Base-by-base conservation (phyloP, 2,113 vertebrate genomes). In the Noturus placidus region DNA sequence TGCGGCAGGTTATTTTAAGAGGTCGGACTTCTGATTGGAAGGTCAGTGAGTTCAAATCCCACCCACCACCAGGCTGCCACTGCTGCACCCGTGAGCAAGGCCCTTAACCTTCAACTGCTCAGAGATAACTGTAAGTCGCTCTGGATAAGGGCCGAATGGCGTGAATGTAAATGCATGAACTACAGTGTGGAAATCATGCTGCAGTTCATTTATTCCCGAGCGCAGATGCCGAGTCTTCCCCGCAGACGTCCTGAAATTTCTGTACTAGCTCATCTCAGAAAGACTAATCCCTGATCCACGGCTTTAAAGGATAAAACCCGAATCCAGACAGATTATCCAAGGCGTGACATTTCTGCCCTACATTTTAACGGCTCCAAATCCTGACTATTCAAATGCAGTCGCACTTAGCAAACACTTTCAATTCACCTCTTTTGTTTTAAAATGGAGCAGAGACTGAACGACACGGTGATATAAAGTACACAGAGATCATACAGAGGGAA, bases 251-350 rank as follows among this genome's bases (percentile, higher is more conserved):
- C 56, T 38, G 56, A 25, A 57, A 38, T 56, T 59, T 59, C 30
- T 82, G 33, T 25, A 61, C 3, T 27, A 42, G 42, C 54, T 63
- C 17, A 50, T 35, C 42, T 63, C 38, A 42, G 35, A 63, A 7
- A 46, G 59, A 9, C 5, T 42, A 82, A 65, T 63, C 38, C 35
- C 81, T 65, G 57, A 82, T 82, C 81, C 59, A 17, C 13, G 19
- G 30, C 80, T 82, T 82, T 61, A 25, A 82, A 27, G 33, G 59
- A 65, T 82, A 19, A 82, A 63, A 82, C 6, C 81, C 27, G 22
- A 65, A 38, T 83, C 20, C 59, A 42, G 2, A 17, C 56, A 83
- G 81, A 83, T 83, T 83, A 83, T 77, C 42, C 7, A 2, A 1
- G 25, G 14, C 7, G 25, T n/a, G 13, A n/a, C 11, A n/a, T 52